phyloP scores from a whole-genome alignment of 2,888 invertebrate species.

The Nephrotoma guestfalica region DNA sequence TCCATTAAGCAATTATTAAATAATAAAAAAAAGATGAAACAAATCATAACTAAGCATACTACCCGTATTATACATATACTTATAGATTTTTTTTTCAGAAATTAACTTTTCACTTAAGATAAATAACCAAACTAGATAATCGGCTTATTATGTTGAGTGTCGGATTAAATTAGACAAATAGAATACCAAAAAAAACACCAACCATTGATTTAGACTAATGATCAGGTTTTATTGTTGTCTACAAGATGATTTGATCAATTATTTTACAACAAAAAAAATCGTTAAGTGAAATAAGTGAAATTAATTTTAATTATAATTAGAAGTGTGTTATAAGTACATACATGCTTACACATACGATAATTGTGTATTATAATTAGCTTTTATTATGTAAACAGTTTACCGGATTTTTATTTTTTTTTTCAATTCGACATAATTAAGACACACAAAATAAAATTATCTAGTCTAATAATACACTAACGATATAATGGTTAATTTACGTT shows the following conservation, averaged over 20 bases:
- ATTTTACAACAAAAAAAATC: neutral
- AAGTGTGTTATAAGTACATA: neutral
- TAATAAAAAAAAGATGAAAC: neutral
- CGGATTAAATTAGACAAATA: neutral
- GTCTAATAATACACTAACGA: neutral
- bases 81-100: neutral
- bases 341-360: neutral
- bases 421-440: neutral
- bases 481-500: neutral
- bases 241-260: neutral
- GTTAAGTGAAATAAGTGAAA: neutral
- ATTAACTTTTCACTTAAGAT: neutral
- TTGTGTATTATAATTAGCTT: neutral
- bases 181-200: neutral
- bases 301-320: neutral
- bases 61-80: neutral
- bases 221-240: neutral
- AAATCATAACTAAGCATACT: neutral
- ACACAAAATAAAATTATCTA: neutral
- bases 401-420: neutral
- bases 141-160: neutral
- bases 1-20: neutral
- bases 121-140: neutral
- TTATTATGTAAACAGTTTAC: neutral
- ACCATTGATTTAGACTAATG: neutral